phyloP scores from a whole-genome alignment of 1,140 invertebrate genomes.

The Neodiprion lecontei region DNA sequence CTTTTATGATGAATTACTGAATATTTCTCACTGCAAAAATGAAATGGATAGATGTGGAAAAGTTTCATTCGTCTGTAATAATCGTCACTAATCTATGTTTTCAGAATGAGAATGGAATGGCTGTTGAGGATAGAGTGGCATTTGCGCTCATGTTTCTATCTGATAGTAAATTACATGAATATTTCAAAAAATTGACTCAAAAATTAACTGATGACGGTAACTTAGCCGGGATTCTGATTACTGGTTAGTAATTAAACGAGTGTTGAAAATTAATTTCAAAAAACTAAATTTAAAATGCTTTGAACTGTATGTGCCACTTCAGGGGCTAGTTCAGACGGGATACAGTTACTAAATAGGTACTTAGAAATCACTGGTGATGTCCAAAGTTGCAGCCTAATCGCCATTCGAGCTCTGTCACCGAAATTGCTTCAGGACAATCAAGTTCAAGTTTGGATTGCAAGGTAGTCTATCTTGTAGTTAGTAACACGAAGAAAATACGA shows the following conservation, averaged over 20 bases:
- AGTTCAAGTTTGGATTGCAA: slow-evolving; percentile 77
- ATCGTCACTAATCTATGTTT: slow-evolving; percentile 42
- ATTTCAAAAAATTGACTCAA: slow-evolving; percentile 74
- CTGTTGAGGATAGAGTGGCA: slow-evolving; percentile 88
- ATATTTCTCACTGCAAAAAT: slow-evolving; percentile 11
- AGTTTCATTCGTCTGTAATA: slow-evolving; percentile 15
- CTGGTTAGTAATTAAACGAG: slow-evolving; percentile 64
- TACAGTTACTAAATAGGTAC: slow-evolving; percentile 87
- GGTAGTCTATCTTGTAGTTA: slow-evolving; percentile 49
- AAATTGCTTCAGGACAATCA: slow-evolving; percentile 71
- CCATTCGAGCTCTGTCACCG: slow-evolving; percentile 73
- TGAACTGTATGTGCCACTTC: slow-evolving; percentile 28
- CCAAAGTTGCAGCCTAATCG: slow-evolving; percentile 86
- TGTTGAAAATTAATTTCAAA: background rate
- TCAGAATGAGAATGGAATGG: slow-evolving; percentile 81
- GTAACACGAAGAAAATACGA: slow-evolving; percentile 8
- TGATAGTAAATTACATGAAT: slow-evolving; percentile 81
- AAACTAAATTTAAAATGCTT: background rate
- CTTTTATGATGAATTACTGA: background rate
- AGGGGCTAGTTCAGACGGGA: slow-evolving; percentile 75
- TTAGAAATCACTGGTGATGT: slow-evolving; percentile 91
- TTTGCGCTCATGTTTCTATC: slow-evolving; percentile 91
- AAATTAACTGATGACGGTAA: slow-evolving; percentile 79
- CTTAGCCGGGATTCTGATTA: slow-evolving; percentile 85
- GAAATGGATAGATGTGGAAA: slow-evolving; percentile 22